Evolutionary conservation across 1,140 invertebrate species (phyloP).

Genomic region (Eriosoma lanigerum): DNA sequence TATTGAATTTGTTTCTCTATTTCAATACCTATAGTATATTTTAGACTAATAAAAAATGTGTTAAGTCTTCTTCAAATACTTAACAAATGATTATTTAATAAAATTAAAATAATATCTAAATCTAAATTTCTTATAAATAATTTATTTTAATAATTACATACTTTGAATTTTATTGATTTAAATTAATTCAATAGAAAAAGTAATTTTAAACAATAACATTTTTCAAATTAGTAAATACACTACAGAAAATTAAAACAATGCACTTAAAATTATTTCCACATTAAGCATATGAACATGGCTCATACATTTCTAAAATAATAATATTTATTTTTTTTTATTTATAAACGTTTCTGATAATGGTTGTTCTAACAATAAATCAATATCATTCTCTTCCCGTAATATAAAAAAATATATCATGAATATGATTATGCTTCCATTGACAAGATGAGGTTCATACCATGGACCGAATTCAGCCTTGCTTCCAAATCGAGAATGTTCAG

Average conservation of each 20-base stretch:
- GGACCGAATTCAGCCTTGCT: constrained; percentile 32
- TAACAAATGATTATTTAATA: too few species aligned
- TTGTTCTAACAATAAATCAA: neutral
- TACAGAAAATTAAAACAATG: neutral
- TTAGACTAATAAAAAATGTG: too few species aligned
- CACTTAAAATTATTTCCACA: neutral
- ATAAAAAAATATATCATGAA: constrained; percentile 28
- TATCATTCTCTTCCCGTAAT: constrained; percentile 31
- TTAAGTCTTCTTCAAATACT: too few species aligned
- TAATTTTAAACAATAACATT: neutral
- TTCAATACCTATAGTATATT: too few species aligned
- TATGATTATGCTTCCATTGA: neutral
- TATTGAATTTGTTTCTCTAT: too few species aligned
- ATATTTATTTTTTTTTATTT: neutral
- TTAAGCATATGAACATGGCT: neutral
- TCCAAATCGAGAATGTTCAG: neutral
- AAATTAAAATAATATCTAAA: too few species aligned
- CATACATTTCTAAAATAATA: constrained; percentile 1
- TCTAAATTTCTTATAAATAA: too few species aligned
- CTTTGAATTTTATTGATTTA: neutral
- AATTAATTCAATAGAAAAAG: too few species aligned
- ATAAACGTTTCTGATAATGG: neutral
- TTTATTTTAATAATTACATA: neutral
- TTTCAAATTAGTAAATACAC: neutral
- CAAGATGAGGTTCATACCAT: constrained; percentile 5